Evolutionary conservation across 2,888 invertebrate species (phyloP).

Genomic region (Meliscaeva auricollis): DNA sequence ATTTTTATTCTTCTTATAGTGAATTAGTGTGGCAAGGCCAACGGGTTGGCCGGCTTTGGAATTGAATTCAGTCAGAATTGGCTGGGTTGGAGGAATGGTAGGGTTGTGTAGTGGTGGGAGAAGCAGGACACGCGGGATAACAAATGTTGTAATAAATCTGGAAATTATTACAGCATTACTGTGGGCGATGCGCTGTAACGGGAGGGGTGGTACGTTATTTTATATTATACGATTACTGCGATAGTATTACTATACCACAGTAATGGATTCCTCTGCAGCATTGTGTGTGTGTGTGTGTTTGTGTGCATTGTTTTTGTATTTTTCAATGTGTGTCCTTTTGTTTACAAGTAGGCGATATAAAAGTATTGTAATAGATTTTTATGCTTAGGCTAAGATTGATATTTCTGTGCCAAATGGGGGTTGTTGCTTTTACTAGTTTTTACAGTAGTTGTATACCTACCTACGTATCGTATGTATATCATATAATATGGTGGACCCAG

Average conservation of each 20-base stretch:
- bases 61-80: neutral
- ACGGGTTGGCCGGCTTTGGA: conserved; percentile 40
- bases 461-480: too few relatives aligned
- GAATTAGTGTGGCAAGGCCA: conserved; percentile 46
- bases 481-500: conserved; percentile 12
- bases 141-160: conserved; percentile 76
- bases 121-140: conserved; percentile 67
- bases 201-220: conserved; percentile 29
- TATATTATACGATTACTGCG: conserved; percentile 2
- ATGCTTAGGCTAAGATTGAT: conserved; percentile 71
- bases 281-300: conserved; percentile 21
- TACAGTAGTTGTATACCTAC: conserved; percentile 18
- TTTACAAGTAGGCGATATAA: conserved; percentile 75
- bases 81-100: neutral
- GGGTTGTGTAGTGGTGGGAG: neutral
- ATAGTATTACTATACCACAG: conserved; percentile 48
- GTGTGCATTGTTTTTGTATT: neutral
- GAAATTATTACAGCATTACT: conserved; percentile 75
- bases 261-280: conserved; percentile 29
- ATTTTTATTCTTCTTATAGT: conserved; percentile 20
- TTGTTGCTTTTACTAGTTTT: conserved; percentile 56
- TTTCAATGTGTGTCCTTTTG: conserved; percentile 35
- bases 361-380: conserved; percentile 69
- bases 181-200: conserved; percentile 46
- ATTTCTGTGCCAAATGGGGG: conserved; percentile 69